Evolutionary conservation across 2,888 invertebrate species (phyloP).

Genomic region (Germaria angustata): DNA sequence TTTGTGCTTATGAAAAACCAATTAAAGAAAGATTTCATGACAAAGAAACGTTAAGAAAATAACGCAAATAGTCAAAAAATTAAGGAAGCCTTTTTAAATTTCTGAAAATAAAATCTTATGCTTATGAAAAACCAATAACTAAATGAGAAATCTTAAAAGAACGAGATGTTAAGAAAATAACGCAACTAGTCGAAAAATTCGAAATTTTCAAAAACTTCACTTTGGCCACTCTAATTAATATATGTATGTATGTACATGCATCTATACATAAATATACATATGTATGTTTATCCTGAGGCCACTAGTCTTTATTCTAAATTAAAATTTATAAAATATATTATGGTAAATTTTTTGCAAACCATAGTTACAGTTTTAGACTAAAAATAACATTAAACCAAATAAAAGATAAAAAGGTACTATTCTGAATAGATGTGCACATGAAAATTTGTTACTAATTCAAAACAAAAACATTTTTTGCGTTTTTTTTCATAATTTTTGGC

Average conservation of each 20-base stretch:
- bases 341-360: conserved; percentile 55
- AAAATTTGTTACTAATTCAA: conserved; percentile 44
- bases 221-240: conserved; percentile 14
- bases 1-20: no score
- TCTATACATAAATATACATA: neutral
- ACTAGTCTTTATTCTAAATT: conserved; percentile 34
- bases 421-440: conserved; percentile 22
- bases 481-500: conserved; percentile 54
- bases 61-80: no score
- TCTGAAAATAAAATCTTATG: no score
- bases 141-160: no score
- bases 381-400: conserved; percentile 17
- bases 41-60: no score
- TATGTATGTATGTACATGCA: neutral
- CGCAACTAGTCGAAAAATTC: no score
- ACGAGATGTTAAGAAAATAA: no score
- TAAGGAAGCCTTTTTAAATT: no score
- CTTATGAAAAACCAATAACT: no score
- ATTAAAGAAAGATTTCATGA: no score
- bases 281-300: conserved; percentile 30
- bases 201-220: neutral
- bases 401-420: conserved; percentile 3
- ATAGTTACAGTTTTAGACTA: conserved; percentile 47
- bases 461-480: neutral
- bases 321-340: conserved; percentile 59